These are phyloP conservation scores for Steinernema carpocapsae DNA, from an alignment of 2,888 invertebrate genomes.

Conservation along the genomic window DNA sequence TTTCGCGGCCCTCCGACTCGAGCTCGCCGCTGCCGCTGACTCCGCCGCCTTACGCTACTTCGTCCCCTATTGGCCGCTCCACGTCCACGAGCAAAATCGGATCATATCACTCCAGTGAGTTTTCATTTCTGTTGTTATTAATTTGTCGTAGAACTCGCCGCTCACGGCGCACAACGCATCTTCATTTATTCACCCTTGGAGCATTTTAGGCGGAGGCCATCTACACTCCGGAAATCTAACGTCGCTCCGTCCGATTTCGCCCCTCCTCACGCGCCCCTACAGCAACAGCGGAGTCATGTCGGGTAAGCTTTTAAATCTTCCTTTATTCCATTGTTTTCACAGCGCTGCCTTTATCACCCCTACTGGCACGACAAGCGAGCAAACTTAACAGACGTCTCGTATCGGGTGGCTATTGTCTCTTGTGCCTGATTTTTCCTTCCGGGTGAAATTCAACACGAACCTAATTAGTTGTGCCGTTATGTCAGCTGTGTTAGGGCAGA, in stretches of 20 bases:
- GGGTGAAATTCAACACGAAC: conserved; percentile 34
- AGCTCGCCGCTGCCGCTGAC: conserved; percentile 38
- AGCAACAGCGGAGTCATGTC: conserved; percentile 23
- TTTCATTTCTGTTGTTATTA: neutral
- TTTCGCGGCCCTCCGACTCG: conserved; percentile 37
- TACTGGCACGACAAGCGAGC: too few relatives aligned
- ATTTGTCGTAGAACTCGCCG: neutral
- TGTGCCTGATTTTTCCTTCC: conserved; percentile 1
- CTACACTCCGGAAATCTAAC: conserved; percentile 29
- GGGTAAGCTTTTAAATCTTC: neutral
- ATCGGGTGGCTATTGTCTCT: neutral
- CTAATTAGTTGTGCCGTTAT: neutral
- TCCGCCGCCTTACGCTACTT: conserved; percentile 34
- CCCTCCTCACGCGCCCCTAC: conserved; percentile 26
- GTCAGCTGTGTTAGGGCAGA: conserved; percentile 2
- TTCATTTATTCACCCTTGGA: neutral
- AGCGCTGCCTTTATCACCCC: too few relatives aligned
- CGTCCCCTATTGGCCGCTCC: conserved; percentile 31
- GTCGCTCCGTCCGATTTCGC: conserved; percentile 28
- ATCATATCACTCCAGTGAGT: conserved; percentile 35
- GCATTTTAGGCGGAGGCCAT: conserved; percentile 26
- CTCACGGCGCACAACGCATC: neutral
- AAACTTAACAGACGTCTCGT: too few relatives aligned
- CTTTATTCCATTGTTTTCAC: too few relatives aligned
- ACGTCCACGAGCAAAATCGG: conserved; percentile 30